Conservation (phyloP, 2,113 vertebrate species). For the Pangasianodon gigas region DNA sequence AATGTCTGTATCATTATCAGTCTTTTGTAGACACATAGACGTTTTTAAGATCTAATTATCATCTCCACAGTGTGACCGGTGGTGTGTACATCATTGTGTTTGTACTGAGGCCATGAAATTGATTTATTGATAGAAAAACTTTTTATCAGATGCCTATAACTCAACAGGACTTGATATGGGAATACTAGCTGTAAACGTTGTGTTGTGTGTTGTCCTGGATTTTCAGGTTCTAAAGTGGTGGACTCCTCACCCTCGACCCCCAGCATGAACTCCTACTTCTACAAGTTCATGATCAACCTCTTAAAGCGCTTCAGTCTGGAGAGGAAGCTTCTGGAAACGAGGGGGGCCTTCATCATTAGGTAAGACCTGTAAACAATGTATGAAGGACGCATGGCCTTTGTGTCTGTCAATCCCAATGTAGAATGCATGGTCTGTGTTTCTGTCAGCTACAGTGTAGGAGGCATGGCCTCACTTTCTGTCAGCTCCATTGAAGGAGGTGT, state of each 20-base stretch:
- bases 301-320: conserved; percentile 93
- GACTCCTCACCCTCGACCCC: conserved; percentile 92
- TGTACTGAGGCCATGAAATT: background rate
- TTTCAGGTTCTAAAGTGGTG: conserved; percentile 74
- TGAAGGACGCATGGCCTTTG: background rate
- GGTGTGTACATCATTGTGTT: background rate
- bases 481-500: background rate
- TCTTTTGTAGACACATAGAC: background rate
- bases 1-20: background rate
- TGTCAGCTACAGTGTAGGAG: background rate
- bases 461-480: background rate
- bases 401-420: background rate
- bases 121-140: background rate
- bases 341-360: conserved; percentile 97
- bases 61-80: background rate
- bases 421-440: background rate
- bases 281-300: conserved; percentile 99
- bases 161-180: background rate
- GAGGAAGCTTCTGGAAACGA: conserved; percentile 87
- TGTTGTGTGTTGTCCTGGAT: background rate
- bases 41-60: background rate
- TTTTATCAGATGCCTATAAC: background rate
- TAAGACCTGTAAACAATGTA: conserved; percentile 44
- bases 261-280: conserved; percentile 99
- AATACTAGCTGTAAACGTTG: background rate